phyloP scores from a whole-genome alignment of 2,797 vertebrate genomes.

The Tapera naevia region DNA sequence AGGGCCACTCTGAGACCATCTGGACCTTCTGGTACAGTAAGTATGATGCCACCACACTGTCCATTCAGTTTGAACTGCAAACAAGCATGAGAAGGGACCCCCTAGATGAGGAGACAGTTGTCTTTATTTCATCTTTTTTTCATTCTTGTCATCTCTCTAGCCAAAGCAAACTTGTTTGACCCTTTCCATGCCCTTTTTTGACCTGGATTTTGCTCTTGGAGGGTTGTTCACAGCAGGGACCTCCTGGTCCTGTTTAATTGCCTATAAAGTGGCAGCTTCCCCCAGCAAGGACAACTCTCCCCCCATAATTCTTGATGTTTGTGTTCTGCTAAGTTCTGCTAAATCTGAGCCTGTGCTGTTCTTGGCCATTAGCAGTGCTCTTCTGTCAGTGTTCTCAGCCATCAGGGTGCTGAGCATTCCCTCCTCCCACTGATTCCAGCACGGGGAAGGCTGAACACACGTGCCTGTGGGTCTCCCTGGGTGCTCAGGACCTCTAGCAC shows the following conservation, averaged over 20 bases:
- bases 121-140: background rate
- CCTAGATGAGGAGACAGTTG: background rate
- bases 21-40: conserved; percentile 88
- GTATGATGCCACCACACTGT: background rate
- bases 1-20: conserved; percentile 75
- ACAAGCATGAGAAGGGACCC: background rate
- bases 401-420: background rate
- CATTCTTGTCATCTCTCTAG: rapidly evolving
- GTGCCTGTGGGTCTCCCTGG: rapidly evolving
- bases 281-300: background rate
- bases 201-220: background rate
- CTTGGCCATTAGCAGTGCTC: background rate
- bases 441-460: rapidly evolving
- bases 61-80: background rate
- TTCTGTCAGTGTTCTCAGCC: background rate
- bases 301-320: background rate
- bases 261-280: background rate
- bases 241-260: background rate
- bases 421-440: background rate
- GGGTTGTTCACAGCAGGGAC: background rate
- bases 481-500: background rate
- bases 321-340: background rate
- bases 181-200: background rate
- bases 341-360: background rate
- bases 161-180: background rate